Evolutionary conservation across 2,113 vertebrate genomes (phyloP), one percentile per base, ranked within the genome.

Genomic region (Spea bombifrons): DNA sequence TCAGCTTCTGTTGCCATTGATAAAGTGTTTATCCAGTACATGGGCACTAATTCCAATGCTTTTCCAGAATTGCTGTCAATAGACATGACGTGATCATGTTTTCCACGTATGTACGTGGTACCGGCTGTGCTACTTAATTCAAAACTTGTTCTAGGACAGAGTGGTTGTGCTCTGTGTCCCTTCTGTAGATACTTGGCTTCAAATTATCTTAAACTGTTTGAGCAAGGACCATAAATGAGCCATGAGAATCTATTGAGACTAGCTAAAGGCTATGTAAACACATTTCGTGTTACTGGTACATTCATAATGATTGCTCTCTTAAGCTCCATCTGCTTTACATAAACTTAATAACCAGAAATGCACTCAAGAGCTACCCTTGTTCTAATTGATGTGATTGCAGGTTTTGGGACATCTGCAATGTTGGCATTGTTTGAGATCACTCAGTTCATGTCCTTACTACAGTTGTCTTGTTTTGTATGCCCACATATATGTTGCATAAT

Each of bases 101-200:
- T 30, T 30, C 30, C 2, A 52, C 59, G 75, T 61, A 17, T 49
- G 71, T 66, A 59, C 15, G 15, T 73, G 10, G 77, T 57, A 79
- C 77, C 55, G 53, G 70, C 49, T 73, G 77, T 79, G 50, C 77
- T 67, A 73, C 59, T n/a, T 49, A 79, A 79, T 43, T 43, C n/a
- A 55, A 12, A 53, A 47, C 45, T 15, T 71, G 77, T 67, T 64
- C 61, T 17, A 67, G 70, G 53, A 73, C 70, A 79, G 71, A 66
- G 57, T 79, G 70, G 50, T 50, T 79, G 63, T 79, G 76, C 73
- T 73, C 73, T 73, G 48, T 63, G 66, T 73, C 17, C 68, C 46
- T 71, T 78, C 68, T 79, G 77, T 53, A 79, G 77, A 79, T 52
- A 73, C 57, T 79, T 79, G 77, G 77, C 71, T 73, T 66, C n/a